Evolutionary conservation across 2,888 invertebrate species (phyloP).

Genomic region (Emmelina monodactyla): DNA sequence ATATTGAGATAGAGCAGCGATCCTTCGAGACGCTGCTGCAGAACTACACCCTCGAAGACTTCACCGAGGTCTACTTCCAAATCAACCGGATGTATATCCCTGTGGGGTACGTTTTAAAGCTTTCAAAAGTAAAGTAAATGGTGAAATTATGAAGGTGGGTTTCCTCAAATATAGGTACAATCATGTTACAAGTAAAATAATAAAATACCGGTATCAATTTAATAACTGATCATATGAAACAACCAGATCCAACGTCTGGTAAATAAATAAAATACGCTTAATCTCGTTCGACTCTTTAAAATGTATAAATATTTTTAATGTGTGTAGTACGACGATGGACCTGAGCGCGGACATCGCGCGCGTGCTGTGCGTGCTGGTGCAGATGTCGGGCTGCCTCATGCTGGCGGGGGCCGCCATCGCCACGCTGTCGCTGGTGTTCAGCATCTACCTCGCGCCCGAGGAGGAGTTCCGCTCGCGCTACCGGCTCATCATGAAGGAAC

Average conservation of each 20-base stretch:
- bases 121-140: too few relatives aligned
- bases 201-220: too few relatives aligned
- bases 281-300: neutral
- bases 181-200: too few relatives aligned
- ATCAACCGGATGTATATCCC: conserved; percentile 47
- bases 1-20: too few relatives aligned
- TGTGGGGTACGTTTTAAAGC: conserved; percentile 34
- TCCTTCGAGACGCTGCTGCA: too few relatives aligned
- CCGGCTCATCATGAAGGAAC: conserved; percentile 40
- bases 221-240: too few relatives aligned
- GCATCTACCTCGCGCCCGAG: conserved; percentile 41
- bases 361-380: conserved; percentile 28
- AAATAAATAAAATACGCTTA: too few relatives aligned
- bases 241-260: too few relatives aligned
- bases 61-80: conserved; percentile 27
- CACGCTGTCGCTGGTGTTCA: conserved; percentile 37
- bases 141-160: too few relatives aligned
- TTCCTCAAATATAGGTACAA: too few relatives aligned
- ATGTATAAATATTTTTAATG: neutral
- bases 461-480: conserved; percentile 40
- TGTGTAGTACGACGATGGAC: neutral
- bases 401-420: conserved; percentile 42
- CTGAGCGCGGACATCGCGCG: conserved; percentile 28
- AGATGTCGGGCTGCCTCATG: conserved; percentile 34
- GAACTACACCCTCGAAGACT: conserved; percentile 16